phyloP scores from a whole-genome alignment of 2,888 invertebrate species.

The Pachycephus smyrnensis region DNA sequence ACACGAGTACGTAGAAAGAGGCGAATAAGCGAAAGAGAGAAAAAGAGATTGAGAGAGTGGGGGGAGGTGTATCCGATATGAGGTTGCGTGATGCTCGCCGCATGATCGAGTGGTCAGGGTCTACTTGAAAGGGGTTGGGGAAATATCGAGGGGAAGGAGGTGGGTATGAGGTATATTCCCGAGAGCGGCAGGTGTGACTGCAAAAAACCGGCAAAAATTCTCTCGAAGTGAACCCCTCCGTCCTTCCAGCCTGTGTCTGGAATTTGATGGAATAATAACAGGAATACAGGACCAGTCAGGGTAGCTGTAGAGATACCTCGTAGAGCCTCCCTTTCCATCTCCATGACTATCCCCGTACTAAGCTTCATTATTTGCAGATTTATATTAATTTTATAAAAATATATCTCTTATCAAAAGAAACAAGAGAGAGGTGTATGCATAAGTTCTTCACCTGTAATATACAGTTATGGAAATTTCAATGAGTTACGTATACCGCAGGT shows the following conservation, averaged over 20 bases:
- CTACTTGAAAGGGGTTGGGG: background rate
- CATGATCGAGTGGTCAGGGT: background rate
- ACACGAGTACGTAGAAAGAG: background rate
- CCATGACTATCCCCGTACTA: no score
- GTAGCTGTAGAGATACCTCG: background rate
- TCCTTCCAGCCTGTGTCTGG: slow-evolving; percentile 26
- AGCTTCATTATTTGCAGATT: background rate
- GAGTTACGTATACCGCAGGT: background rate
- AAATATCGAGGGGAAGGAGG: background rate
- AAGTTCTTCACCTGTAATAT: background rate
- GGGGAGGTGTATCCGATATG: background rate
- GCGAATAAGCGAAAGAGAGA: background rate
- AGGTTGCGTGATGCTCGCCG: background rate
- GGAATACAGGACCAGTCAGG: slow-evolving; percentile 10
- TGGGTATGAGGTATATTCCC: background rate
- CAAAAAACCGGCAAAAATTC: slow-evolving; percentile 45
- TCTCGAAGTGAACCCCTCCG: slow-evolving; percentile 19
- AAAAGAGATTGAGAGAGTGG: background rate
- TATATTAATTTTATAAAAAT: background rate
- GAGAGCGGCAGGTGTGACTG: slow-evolving; percentile 43
- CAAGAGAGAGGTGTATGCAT: background rate
- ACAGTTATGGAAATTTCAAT: background rate
- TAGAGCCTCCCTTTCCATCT: background rate
- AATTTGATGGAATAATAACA: slow-evolving; percentile 46
- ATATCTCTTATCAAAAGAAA: background rate